Evolutionary conservation across 2,113 vertebrate species (phyloP).

Genomic region (Alligator mississippiensis): DNA sequence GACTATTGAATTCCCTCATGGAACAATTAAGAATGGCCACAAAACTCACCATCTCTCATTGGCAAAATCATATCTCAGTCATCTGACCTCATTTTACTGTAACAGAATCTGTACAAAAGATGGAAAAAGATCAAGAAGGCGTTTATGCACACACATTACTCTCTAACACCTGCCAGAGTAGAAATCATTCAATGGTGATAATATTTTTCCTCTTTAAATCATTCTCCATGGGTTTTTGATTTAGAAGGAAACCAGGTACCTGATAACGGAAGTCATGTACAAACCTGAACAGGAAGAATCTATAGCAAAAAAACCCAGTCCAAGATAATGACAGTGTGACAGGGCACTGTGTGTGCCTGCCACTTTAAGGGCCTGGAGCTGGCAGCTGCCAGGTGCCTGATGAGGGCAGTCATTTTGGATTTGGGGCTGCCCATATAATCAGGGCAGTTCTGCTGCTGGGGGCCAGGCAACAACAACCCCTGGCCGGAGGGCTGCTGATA

Average conservation of each 20-base stretch:
- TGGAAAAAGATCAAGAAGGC: background rate
- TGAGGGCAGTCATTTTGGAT: too few species aligned
- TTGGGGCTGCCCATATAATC: too few species aligned
- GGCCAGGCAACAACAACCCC: too few species aligned
- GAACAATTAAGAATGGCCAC: too few species aligned
- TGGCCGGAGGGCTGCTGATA: too few species aligned
- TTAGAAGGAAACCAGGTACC: background rate
- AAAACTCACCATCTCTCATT: background rate
- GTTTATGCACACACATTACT: background rate
- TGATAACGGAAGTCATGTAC: background rate
- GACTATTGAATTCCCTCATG: accelerated
- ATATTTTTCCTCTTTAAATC: background rate
- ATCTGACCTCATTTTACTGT: background rate
- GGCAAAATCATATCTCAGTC: background rate
- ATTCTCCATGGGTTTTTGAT: background rate
- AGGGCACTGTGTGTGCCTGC: too few species aligned
- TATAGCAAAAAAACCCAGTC: background rate
- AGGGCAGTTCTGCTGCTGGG: too few species aligned
- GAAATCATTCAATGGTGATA: background rate
- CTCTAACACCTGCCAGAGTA: background rate
- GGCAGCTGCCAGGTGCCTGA: too few species aligned
- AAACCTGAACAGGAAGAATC: background rate
- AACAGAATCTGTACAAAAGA: background rate
- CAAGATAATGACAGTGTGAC: too few species aligned
- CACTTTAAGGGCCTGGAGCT: too few species aligned